phyloP scores from a whole-genome alignment of 2,888 invertebrate genomes.

The Leptodirus hochenwartii region DNA sequence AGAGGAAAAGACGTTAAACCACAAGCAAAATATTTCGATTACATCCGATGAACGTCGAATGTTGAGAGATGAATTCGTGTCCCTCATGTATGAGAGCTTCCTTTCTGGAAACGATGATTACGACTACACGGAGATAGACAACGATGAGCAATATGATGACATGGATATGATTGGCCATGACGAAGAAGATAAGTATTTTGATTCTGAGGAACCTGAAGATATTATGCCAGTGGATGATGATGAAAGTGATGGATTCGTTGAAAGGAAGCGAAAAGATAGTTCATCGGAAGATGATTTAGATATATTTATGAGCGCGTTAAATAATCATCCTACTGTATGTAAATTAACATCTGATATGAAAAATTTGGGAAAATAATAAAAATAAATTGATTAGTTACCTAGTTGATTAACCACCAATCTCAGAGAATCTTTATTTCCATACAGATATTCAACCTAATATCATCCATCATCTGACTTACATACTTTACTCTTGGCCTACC shows the following conservation, averaged over 20 bases:
- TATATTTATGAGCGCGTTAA: conserved; percentile 46
- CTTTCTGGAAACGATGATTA: conserved; percentile 72
- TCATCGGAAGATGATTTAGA: conserved; percentile 49
- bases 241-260: conserved; percentile 16
- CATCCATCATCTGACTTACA: too few species aligned
- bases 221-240: conserved; percentile 14
- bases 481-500: too few species aligned
- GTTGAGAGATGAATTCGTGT: conserved; percentile 62
- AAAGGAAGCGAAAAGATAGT: conserved; percentile 16
- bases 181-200: conserved; percentile 83
- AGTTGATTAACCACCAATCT: too few species aligned
- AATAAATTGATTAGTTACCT: too few species aligned
- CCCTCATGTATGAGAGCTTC: conserved; percentile 72
- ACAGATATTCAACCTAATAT: too few species aligned
- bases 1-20: conserved; percentile 10
- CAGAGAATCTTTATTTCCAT: too few species aligned
- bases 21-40: conserved; percentile 18
- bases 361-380: conserved; percentile 14
- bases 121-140: conserved; percentile 68
- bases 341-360: conserved; percentile 20
- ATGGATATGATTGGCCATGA: conserved; percentile 55
- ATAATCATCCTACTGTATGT: conserved; percentile 21
- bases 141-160: conserved; percentile 64
- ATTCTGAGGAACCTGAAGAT: conserved; percentile 54
- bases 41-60: conserved; percentile 42